These are phyloP conservation scores for Latrodectus geometricus DNA, from an alignment of 1,140 invertebrate species.

Conservation along the genomic window DNA sequence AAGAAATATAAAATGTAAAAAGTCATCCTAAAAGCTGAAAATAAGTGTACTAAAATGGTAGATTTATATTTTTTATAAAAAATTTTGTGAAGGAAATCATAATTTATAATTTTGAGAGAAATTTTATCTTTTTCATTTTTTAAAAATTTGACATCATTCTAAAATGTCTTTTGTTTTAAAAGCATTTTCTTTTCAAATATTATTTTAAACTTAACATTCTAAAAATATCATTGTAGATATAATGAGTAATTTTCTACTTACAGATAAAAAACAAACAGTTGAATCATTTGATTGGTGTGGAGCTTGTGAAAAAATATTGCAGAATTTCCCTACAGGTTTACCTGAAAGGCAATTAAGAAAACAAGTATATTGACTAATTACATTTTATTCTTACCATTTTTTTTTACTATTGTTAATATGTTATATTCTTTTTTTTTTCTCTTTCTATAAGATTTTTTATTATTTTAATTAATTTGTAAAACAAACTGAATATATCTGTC, in stretches of 20 bases:
- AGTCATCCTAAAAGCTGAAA: no score
- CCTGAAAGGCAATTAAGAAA: conserved; percentile 18
- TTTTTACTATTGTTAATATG: no score
- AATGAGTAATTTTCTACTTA: neutral
- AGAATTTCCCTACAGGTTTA: neutral
- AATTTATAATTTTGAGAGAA: neutral
- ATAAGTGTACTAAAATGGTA: no score
- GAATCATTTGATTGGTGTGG: conserved; percentile 19
- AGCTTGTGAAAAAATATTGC: conserved; percentile 23
- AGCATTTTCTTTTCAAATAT: neutral
- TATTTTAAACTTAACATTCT: neutral
- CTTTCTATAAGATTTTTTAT: no score
- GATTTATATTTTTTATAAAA: no score
- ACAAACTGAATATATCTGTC: no score
- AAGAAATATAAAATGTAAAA: no score
- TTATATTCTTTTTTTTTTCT: no score
- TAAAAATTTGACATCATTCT: neutral
- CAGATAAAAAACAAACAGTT: neutral
- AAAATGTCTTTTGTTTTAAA: neutral
- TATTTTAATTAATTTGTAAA: no score
- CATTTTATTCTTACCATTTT: no score
- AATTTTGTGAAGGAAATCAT: no score
- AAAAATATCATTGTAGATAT: neutral
- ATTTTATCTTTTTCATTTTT: neutral
- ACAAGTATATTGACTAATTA: neutral